Conservation (phyloP, 2,888 invertebrate species). For the Doris montereyensis region DNA sequence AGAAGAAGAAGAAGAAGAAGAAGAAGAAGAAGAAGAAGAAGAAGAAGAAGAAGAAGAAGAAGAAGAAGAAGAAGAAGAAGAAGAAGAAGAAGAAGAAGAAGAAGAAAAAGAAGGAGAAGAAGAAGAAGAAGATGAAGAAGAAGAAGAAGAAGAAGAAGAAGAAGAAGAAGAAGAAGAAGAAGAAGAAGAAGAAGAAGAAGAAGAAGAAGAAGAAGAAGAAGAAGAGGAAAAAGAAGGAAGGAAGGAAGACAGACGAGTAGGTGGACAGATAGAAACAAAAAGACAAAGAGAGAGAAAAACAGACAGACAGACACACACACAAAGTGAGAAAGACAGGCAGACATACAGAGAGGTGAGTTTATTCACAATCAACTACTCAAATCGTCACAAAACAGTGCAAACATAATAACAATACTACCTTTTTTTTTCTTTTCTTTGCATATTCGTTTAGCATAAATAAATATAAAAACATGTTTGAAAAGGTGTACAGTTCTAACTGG, state of each 20-base stretch:
- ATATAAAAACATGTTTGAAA: too few relatives aligned
- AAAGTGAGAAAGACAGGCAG: background rate
- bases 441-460: too few relatives aligned
- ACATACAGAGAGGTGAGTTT: background rate
- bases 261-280: background rate
- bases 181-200: conserved; percentile 17
- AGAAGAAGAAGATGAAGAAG: background rate
- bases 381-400: background rate
- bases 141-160: conserved; percentile 15
- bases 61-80: conserved; percentile 1
- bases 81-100: background rate
- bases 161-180: conserved; percentile 15
- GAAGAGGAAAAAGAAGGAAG: background rate
- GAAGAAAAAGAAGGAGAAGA: background rate
- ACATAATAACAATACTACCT: too few relatives aligned
- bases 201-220: background rate
- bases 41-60: background rate
- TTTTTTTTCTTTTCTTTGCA: too few relatives aligned
- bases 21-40: background rate
- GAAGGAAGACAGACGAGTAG: background rate
- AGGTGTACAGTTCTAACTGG: too few relatives aligned
- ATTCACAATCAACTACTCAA: background rate
- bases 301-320: too few relatives aligned
- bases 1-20: background rate
- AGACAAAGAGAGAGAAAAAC: background rate